A percentile compares a stretch with the other conserved stretches of the same genome.
Evolutionary conservation across 2,797 vertebrate species (phyloP).

Genomic region (Pseudomugil gertrudae): DNA sequence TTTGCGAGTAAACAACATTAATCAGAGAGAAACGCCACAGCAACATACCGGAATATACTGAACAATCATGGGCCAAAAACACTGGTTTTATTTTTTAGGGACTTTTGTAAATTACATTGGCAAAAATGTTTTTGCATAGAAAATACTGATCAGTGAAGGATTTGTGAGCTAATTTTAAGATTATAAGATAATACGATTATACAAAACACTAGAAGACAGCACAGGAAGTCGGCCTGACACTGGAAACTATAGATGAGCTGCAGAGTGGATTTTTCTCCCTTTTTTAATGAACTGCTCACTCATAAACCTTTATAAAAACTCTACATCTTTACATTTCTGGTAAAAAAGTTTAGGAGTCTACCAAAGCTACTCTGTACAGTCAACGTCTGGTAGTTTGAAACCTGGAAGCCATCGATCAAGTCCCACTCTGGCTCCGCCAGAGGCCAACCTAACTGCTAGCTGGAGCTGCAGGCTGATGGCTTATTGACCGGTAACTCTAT

Average conservation of each 20-base stretch:
- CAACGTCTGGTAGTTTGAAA: constrained; percentile 50
- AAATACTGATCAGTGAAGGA: too few relatives aligned
- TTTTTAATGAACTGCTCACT: background rate
- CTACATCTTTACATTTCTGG: background rate
- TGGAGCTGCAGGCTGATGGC: constrained; percentile 39
- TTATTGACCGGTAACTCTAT: constrained; percentile 74
- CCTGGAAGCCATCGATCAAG: constrained; percentile 61
- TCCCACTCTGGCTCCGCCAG: constrained; percentile 54
- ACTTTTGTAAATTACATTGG: too few relatives aligned
- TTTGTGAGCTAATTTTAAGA: too few relatives aligned
- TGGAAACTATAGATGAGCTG: background rate
- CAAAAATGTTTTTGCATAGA: too few relatives aligned
- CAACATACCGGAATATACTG: too few relatives aligned
- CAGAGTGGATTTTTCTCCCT: constrained; percentile 31
- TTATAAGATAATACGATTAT: too few relatives aligned
- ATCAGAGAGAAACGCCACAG: too few relatives aligned
- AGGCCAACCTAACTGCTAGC: constrained; percentile 52
- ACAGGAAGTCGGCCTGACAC: too few relatives aligned
- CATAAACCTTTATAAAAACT: background rate
- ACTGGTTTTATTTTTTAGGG: background rate
- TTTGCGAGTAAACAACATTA: too few relatives aligned
- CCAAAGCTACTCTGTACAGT: constrained; percentile 4
- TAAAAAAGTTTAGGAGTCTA: constrained; percentile 9
- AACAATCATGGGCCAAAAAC: background rate
- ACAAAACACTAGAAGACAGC: too few relatives aligned